A percentile compares a stretch with the other conserved stretches of the same genome.
Evolutionary conservation across 2,113 vertebrate genomes (phyloP).

Genomic region (Sialia sialis): DNA sequence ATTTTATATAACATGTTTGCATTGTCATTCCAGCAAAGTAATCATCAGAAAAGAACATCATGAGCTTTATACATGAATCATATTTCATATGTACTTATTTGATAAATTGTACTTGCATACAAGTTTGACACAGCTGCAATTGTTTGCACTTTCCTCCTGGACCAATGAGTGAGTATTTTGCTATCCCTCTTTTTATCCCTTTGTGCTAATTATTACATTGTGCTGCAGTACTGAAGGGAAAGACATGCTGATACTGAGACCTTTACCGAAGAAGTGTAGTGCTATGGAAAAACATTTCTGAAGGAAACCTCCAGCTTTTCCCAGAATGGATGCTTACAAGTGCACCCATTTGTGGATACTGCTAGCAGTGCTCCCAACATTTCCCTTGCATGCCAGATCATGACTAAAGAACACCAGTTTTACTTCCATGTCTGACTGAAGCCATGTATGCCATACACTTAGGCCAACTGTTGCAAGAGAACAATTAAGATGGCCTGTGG

Average conservation of each 20-base stretch:
- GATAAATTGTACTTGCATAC: not conserved
- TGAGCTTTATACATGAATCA: not conserved
- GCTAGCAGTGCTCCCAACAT: not conserved
- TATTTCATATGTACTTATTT: not conserved
- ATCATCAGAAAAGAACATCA: not conserved
- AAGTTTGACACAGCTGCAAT: not conserved
- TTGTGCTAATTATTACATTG: not conserved
- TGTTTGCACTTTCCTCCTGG: not conserved
- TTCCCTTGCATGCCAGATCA: not conserved
- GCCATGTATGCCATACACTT: not conserved
- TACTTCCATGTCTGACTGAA: not conserved
- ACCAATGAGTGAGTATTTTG: not conserved
- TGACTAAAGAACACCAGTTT: not conserved
- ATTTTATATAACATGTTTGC: slow-evolving; percentile 55
- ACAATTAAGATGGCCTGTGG: not conserved
- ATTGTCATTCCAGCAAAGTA: not conserved
- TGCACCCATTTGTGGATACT: not conserved
- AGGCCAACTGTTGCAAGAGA: not conserved
- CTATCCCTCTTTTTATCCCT: not conserved
- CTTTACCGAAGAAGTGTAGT: not conserved
- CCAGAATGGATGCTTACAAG: not conserved
- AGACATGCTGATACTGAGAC: not conserved
- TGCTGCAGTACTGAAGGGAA: not conserved
- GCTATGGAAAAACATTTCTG: not conserved
- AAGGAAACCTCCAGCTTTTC: not conserved